A percentile compares a stretch with the other conserved stretches of the same genome.
phyloP scores from a whole-genome alignment of 2,888 invertebrate genomes.

The Podotricha telesiphe region DNA sequence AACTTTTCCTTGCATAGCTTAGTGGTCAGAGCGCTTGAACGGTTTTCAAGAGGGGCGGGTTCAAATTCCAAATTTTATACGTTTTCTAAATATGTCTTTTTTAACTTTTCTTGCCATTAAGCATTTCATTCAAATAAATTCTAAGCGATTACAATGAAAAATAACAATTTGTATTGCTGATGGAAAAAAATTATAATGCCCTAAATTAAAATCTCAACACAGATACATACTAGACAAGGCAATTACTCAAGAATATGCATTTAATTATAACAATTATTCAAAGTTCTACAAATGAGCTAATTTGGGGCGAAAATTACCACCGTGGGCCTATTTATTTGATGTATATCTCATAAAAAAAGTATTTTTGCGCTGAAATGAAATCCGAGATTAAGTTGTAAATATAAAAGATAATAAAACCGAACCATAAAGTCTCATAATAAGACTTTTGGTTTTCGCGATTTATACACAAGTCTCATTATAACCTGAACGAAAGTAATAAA shows the following conservation, averaged over 20 bases:
- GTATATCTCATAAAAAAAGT: slow-evolving; percentile 18
- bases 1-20: too few relatives aligned
- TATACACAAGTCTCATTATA: too few relatives aligned
- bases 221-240: slow-evolving; percentile 49
- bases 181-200: slow-evolving; percentile 18
- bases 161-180: slow-evolving; percentile 17
- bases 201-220: slow-evolving; percentile 33
- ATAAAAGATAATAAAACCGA: neutral
- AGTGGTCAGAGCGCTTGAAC: too few relatives aligned
- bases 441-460: too few relatives aligned
- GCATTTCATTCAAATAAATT: neutral
- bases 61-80: too few relatives aligned
- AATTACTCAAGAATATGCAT: slow-evolving; percentile 52
- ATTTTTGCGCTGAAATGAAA: neutral
- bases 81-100: too few relatives aligned
- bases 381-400: neutral
- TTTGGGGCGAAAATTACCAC: slow-evolving; percentile 40
- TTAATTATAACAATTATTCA: slow-evolving; percentile 50
- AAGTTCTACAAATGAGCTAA: slow-evolving; percentile 48
- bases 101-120: too few relatives aligned
- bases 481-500: neutral
- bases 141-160: slow-evolving; percentile 15
- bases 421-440: too few relatives aligned
- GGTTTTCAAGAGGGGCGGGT: too few relatives aligned
- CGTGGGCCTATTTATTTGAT: slow-evolving; percentile 6